phyloP scores from a whole-genome alignment of 2,113 vertebrate species.

The Microcebus lehilahytsara region DNA sequence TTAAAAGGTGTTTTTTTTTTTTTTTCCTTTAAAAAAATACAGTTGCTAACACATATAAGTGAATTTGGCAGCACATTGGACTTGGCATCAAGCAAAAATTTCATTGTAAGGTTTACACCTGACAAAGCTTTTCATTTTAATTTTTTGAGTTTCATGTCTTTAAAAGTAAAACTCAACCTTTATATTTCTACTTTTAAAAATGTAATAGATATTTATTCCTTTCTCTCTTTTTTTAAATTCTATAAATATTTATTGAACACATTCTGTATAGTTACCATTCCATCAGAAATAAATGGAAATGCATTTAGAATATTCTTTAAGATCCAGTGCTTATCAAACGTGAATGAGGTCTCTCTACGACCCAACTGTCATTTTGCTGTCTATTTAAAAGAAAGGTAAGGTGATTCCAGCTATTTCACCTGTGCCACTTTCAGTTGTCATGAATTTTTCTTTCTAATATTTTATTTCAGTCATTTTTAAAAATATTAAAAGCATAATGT shows the following conservation, averaged over 20 bases:
- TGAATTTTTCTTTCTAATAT: slow-evolving; percentile 23
- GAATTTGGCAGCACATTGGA: slow-evolving; percentile 50
- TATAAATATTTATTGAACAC: slow-evolving; percentile 34
- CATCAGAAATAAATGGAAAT: background rate
- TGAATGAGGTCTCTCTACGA: background rate
- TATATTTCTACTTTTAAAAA: slow-evolving; percentile 39
- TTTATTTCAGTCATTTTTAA: slow-evolving; percentile 33
- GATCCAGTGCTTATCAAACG: background rate
- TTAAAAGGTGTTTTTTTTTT: background rate
- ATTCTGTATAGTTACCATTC: background rate
- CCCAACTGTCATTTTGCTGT: background rate
- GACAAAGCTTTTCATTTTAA: slow-evolving; percentile 57
- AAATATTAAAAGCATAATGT: slow-evolving; percentile 65
- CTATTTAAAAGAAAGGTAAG: background rate
- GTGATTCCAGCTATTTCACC: background rate
- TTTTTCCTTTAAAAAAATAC: background rate
- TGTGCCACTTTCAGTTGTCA: slow-evolving; percentile 6
- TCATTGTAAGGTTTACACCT: slow-evolving; percentile 60
- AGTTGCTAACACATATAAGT: slow-evolving; percentile 48
- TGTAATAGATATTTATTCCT: background rate
- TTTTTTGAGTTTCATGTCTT: slow-evolving; percentile 43
- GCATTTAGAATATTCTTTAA: background rate
- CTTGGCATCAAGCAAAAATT: slow-evolving; percentile 40
- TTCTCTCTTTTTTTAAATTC: background rate
- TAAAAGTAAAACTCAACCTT: slow-evolving; percentile 48